Evolutionary conservation across 2,888 invertebrate species (phyloP), one percentile per base, ranked within the genome.

Genomic region (Aphodius sticticus): DNA sequence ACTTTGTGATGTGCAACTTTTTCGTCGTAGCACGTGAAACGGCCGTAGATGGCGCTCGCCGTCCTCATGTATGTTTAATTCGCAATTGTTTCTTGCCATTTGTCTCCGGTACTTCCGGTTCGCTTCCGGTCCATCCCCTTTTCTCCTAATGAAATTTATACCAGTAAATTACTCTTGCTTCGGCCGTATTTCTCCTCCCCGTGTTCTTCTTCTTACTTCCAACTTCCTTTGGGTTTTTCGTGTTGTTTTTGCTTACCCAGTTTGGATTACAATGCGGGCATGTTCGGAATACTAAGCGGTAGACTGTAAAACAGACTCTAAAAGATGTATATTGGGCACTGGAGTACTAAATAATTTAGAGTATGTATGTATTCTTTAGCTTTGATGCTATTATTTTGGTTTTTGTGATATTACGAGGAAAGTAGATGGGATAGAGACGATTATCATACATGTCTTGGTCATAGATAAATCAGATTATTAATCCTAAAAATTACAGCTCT

Each of bases 141-240:
- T 26, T 26, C 70, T 26, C 70, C 26, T 70, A 70, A 70, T 70
- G 70, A 70, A 70, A 70, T 70, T 70, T 70, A 70, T 70, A 16
- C 26, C 70, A 70, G 26, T 53, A 53, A 53, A 53, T 53, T 53
- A 53, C 53, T 53, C 7, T 12, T 7, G 7, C 12, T 12, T 53
- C 12, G 53, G 53, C 12, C 12, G 53, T 53, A 53, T 53, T 53
- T 53, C 53, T 53, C 12, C 53, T 53, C 53, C 53, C 12, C 1
- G 53, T 5, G 53, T 53, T 53, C 53, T 7, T 53, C 26, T 53
- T 53, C 53, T 53, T 53, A 53, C 26, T 26, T 26, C 26, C 26
- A 2, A 53, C 53, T 53, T 53, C 12, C 4, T 53, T 12, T 2
- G 53, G 53, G 7, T 53, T 7, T 53, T 12, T 53, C 12, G 7